A percentile compares a stretch with the other conserved stretches of the same genome.
These are phyloP conservation scores for Leptogaster cylindrica DNA, from an alignment of 2,888 invertebrate genomes.

Conservation along the genomic window DNA sequence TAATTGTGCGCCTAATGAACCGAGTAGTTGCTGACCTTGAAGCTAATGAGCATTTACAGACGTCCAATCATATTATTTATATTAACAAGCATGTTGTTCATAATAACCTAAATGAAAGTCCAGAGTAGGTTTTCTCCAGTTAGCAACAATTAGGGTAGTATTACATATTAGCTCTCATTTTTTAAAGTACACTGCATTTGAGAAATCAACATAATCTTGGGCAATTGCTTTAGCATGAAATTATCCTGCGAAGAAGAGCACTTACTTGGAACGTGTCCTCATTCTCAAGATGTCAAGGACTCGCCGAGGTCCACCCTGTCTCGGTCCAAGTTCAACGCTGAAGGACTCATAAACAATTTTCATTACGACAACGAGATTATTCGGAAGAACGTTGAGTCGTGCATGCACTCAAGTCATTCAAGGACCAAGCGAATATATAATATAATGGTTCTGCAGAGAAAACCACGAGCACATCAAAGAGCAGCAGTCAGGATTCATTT, in stretches of 20 bases:
- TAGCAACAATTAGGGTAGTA: no score
- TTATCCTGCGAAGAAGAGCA: neutral
- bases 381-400: neutral
- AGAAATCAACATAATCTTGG: neutral
- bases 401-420: neutral
- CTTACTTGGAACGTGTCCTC: neutral
- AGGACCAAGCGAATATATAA: conserved; percentile 3
- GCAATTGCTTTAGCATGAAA: neutral
- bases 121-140: no score
- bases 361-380: conserved; percentile 1
- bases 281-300: neutral
- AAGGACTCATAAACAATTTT: neutral
- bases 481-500: neutral
- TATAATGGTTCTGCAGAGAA: neutral
- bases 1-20: no score
- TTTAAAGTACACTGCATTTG: neutral
- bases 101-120: no score
- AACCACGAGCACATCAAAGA: neutral
- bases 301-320: neutral
- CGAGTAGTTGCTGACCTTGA: no score
- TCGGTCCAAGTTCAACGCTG: neutral
- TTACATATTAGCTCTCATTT: neutral
- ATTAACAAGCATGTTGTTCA: no score
- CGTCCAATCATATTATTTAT: no score
- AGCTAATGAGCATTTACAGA: no score